Conservation (phyloP, 2,113 vertebrate genomes). For the Speoplatyrhinus poulsoni region DNA sequence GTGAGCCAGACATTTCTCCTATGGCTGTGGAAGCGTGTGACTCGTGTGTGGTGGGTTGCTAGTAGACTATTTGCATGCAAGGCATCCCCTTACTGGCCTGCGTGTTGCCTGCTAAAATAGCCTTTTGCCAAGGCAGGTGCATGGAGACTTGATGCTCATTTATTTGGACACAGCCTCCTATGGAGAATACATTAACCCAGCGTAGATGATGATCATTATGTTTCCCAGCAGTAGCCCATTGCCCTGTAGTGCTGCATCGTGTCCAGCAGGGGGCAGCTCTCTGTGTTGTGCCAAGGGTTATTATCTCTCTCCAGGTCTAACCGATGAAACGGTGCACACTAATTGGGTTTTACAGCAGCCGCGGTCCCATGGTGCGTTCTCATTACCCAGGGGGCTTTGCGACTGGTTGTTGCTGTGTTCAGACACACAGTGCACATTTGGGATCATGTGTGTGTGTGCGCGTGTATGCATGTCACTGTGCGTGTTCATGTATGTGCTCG, state of each 20-base stretch:
- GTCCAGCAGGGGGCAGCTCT: slow-evolving; percentile 65
- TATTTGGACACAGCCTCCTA: slow-evolving; percentile 28
- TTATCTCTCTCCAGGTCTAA: slow-evolving; percentile 50
- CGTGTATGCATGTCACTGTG: slow-evolving; percentile 19
- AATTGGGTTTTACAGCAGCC: slow-evolving; percentile 75
- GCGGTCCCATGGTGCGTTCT: slow-evolving; percentile 65
- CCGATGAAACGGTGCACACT: slow-evolving; percentile 66
- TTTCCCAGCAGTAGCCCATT: slow-evolving; percentile 10
- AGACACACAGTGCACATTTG: slow-evolving; percentile 31
- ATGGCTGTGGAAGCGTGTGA: background rate
- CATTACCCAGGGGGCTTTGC: slow-evolving; percentile 69
- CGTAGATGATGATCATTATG: slow-evolving; percentile 21
- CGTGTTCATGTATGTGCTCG: slow-evolving; percentile 3
- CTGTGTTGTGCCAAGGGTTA: slow-evolving; percentile 40
- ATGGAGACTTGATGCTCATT: slow-evolving; percentile 22
- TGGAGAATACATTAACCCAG: slow-evolving; percentile 36
- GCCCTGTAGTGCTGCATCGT: slow-evolving; percentile 13
- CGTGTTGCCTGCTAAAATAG: slow-evolving; percentile 10
- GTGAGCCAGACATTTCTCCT: slow-evolving; percentile 2
- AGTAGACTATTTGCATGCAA: background rate
- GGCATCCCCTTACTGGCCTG: slow-evolving; percentile 20
- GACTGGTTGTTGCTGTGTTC: slow-evolving; percentile 58
- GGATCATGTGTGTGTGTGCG: background rate
- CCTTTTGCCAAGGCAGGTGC: slow-evolving; percentile 4
- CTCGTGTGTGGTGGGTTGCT: slow-evolving; percentile 6